A percentile compares a stretch with the other conserved stretches of the same genome.
phyloP scores from a whole-genome alignment of 2,797 vertebrate species.

The Enteromius argenteus region DNA sequence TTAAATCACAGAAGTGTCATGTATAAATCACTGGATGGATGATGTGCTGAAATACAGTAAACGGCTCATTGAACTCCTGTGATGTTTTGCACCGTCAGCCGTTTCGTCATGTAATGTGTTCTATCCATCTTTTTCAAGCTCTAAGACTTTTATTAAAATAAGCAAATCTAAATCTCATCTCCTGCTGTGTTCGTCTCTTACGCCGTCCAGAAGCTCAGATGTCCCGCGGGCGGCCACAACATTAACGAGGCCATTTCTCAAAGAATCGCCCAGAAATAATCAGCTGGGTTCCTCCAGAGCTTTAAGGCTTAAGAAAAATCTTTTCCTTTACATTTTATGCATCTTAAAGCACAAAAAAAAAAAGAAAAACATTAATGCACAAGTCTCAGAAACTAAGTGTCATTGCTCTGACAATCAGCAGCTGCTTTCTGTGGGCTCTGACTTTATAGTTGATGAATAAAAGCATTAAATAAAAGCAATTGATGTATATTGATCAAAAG shows the following conservation, averaged over 20 bases:
- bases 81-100: background rate
- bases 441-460: background rate
- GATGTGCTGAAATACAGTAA: background rate
- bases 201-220: background rate
- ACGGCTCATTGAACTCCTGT: conserved; percentile 11
- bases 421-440: no score
- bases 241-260: background rate
- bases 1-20: background rate
- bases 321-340: background rate
- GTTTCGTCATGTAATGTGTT: conserved; percentile 4
- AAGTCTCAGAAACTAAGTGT: background rate
- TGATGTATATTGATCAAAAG: no score
- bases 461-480: no score
- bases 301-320: background rate
- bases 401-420: background rate
- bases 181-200: background rate
- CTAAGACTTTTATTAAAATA: conserved; percentile 9
- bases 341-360: background rate
- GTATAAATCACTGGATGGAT: background rate
- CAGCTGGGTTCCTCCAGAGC: background rate
- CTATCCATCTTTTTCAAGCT: conserved; percentile 2
- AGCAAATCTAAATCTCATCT: conserved; percentile 7
- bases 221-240: background rate
- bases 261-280: background rate
- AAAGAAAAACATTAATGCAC: background rate